Conservation (phyloP, 1,140 invertebrate genomes). For the Coptotermes formosanus region DNA sequence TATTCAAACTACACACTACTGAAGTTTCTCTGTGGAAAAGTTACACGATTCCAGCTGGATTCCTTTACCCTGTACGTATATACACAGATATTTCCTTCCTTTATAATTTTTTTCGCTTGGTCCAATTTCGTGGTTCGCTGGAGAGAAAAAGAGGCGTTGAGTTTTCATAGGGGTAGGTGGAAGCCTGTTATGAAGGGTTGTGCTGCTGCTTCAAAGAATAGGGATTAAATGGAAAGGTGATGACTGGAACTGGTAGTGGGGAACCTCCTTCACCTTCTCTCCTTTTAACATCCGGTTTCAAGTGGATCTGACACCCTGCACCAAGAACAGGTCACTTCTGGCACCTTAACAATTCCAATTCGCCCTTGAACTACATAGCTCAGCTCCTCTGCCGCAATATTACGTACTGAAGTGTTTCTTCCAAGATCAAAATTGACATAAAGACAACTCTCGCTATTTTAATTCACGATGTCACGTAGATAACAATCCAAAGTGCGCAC, state of each 20-base stretch:
- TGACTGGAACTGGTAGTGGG: neutral
- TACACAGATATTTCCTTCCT: neutral
- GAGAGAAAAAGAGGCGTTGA: conserved; percentile 9
- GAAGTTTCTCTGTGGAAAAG: neutral
- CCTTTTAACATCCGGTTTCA: neutral
- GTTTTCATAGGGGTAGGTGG: conserved; percentile 14
- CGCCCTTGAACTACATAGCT: too few species aligned
- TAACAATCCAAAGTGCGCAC: too few species aligned
- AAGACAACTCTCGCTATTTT: too few species aligned
- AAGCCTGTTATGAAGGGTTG: conserved; percentile 3
- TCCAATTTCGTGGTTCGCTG: neutral
- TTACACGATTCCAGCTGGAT: neutral
- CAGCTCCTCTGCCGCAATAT: too few species aligned
- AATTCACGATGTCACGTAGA: too few species aligned
- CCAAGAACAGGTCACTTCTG: neutral
- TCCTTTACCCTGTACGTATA: neutral
- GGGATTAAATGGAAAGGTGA: neutral
- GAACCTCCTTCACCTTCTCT: neutral
- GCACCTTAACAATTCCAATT: too few species aligned
- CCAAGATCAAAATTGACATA: too few species aligned
- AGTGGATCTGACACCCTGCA: neutral
- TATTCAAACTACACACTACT: too few species aligned
- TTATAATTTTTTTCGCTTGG: neutral
- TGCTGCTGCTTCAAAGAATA: neutral
- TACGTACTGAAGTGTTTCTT: too few species aligned